Percentiles rank a stretch among this genome's conserved stretches.
Conservation (phyloP, 2,797 vertebrate genomes). For the Carcharodon carcharias region DNA sequence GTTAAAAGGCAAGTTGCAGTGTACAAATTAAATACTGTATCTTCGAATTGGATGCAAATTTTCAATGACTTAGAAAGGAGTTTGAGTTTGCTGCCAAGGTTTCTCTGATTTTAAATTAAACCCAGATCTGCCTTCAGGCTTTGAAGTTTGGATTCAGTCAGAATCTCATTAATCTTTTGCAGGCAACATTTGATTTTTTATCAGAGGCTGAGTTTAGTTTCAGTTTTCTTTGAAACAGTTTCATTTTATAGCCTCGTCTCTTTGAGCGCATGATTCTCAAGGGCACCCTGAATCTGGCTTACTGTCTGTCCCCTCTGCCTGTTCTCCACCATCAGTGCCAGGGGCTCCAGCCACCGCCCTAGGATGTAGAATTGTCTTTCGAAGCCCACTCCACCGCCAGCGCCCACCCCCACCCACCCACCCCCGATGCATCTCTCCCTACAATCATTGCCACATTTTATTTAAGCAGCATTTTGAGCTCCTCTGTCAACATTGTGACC, state of each 20-base stretch:
- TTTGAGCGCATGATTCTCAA: not conserved
- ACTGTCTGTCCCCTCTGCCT: not conserved
- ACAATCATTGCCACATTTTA: not conserved
- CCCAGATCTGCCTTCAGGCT: conserved; percentile 28
- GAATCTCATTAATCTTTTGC: conserved; percentile 31
- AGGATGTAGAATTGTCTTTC: not conserved
- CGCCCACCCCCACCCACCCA: not conserved
- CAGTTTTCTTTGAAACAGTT: conserved; percentile 6
- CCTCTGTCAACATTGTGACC: not conserved
- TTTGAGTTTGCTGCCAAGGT: not conserved
- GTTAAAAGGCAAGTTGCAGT: not conserved
- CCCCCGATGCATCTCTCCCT: not conserved
- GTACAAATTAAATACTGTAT: not conserved
- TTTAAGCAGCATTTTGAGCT: no score
- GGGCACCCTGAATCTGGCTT: not conserved
- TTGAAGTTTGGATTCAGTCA: conserved; percentile 30
- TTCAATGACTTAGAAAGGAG: not conserved
- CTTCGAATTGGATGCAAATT: conserved; percentile 29
- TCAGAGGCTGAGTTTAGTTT: not conserved
- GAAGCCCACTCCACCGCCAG: no score
- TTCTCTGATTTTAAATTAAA: conserved; percentile 11
- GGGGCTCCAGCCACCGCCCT: not conserved
- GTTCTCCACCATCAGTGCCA: not conserved
- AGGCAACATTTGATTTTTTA: not conserved
- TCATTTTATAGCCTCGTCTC: not conserved